Evolutionary conservation across 1,140 invertebrate genomes (phyloP).

Genomic region (Drosophila truncata): DNA sequence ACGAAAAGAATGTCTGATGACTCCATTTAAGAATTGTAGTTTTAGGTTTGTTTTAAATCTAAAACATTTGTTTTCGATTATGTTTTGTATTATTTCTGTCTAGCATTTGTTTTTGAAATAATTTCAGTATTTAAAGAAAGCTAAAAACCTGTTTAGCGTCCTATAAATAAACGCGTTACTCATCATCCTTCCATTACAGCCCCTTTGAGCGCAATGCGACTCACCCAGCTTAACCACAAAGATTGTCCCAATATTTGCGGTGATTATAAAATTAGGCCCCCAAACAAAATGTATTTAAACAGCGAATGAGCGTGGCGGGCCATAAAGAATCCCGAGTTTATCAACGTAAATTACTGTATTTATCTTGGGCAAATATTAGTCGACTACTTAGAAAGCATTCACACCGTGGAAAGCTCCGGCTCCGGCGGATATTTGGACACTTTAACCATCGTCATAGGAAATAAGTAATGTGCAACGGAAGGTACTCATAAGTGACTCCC

Average conservation of each 20-base stretch:
- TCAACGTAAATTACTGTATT: constrained; percentile 52
- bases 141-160: background rate
- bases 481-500: background rate
- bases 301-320: constrained; percentile 43
- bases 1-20: too few relatives aligned
- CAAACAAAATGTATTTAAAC: constrained; percentile 51
- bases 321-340: constrained; percentile 46
- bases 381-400: constrained; percentile 32
- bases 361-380: constrained; percentile 29
- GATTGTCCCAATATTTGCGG: constrained; percentile 55
- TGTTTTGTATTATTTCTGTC: background rate
- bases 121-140: background rate
- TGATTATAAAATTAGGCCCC: constrained; percentile 42
- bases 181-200: constrained; percentile 31
- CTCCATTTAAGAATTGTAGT: background rate
- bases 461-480: background rate
- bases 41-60: background rate
- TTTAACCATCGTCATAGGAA: constrained; percentile 11
- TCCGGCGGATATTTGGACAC: background rate
- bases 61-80: background rate
- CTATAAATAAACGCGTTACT: constrained; percentile 42
- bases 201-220: constrained; percentile 35
- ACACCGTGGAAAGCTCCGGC: constrained; percentile 16
- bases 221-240: constrained; percentile 14
- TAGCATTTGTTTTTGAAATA: background rate